Percentiles rank a stretch among this genome's conserved stretches.
These are phyloP conservation scores for Eumaeus atala DNA, from an alignment of 1,140 invertebrate genomes.

Conservation along the genomic window DNA sequence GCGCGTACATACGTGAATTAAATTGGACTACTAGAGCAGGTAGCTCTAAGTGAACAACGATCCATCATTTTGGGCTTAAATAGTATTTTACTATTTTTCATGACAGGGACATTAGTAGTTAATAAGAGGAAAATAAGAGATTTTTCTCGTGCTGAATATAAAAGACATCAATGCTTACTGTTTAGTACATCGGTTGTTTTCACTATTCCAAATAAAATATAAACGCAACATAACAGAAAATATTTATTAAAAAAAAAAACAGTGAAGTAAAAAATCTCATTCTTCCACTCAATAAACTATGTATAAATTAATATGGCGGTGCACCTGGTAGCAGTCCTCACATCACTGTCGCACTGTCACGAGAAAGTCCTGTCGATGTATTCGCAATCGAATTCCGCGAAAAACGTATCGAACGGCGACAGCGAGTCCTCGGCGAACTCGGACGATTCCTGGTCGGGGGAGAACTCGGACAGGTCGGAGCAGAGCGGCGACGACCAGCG, in stretches of 20 bases:
- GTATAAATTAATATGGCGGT: constrained; percentile 64
- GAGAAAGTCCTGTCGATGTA: constrained; percentile 64
- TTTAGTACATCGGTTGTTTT: not conserved
- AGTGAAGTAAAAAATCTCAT: constrained; percentile 47
- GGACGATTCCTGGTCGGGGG: constrained; percentile 50
- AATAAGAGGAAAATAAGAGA: no score
- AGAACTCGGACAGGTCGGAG: constrained; percentile 62
- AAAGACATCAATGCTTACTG: not conserved
- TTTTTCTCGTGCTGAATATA: not conserved
- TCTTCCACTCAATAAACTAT: constrained; percentile 51
- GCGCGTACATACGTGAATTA: no score
- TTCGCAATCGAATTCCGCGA: constrained; percentile 68
- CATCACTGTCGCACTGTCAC: constrained; percentile 63
- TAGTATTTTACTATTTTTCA: no score
- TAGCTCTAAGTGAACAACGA: no score
- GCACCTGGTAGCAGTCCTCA: constrained; percentile 36
- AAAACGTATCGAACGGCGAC: constrained; percentile 69
- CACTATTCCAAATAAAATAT: constrained; percentile 17
- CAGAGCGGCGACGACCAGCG: constrained; percentile 62
- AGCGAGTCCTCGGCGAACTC: constrained; percentile 67
- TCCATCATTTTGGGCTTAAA: no score
- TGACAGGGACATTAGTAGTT: no score
- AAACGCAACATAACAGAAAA: constrained; percentile 46
- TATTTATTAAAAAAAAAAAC: constrained; percentile 66
- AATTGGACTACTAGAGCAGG: no score